phyloP scores from a whole-genome alignment of 1,140 invertebrate species.

The Protaetia brevitarsis region DNA sequence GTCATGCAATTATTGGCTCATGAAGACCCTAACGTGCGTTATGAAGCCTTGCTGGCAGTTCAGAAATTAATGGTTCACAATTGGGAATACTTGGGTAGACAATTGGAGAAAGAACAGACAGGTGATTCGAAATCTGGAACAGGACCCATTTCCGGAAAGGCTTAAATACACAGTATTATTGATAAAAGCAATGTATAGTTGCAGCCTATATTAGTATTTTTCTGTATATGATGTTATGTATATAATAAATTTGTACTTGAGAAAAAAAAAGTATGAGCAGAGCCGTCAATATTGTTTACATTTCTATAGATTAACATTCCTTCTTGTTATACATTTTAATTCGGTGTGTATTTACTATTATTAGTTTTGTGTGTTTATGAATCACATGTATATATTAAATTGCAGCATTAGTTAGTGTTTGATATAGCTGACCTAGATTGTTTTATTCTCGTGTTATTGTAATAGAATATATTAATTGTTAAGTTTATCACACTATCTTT shows the following conservation, averaged over 20 bases:
- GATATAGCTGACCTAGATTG: neutral
- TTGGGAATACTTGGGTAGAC: conserved; percentile 97
- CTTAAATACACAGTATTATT: conserved; percentile 48
- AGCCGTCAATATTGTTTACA: neutral
- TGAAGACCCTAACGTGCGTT: conserved; percentile 97
- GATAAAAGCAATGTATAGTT: neutral
- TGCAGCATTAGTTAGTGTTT: neutral
- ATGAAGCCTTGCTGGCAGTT: conserved; percentile 96
- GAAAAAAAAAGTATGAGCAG: neutral
- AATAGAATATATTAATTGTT: conserved; percentile 1
- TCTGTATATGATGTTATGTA: neutral
- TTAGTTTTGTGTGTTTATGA: neutral
- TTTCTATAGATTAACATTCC: neutral
- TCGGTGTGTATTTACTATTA: too few relatives aligned
- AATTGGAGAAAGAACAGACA: conserved; percentile 85
- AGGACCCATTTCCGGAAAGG: conserved; percentile 61
- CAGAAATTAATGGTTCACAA: conserved; percentile 99
- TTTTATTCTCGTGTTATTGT: neutral
- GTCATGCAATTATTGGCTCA: conserved; percentile 97
- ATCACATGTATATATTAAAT: neutral
- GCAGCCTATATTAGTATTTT: neutral
- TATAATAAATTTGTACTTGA: neutral
- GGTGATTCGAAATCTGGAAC: conserved; percentile 55
- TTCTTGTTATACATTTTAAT: conserved; percentile 7
- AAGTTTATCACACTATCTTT: neutral